Conservation (phyloP, 2,797 vertebrate genomes). For the Atherinosoma microstoma region DNA sequence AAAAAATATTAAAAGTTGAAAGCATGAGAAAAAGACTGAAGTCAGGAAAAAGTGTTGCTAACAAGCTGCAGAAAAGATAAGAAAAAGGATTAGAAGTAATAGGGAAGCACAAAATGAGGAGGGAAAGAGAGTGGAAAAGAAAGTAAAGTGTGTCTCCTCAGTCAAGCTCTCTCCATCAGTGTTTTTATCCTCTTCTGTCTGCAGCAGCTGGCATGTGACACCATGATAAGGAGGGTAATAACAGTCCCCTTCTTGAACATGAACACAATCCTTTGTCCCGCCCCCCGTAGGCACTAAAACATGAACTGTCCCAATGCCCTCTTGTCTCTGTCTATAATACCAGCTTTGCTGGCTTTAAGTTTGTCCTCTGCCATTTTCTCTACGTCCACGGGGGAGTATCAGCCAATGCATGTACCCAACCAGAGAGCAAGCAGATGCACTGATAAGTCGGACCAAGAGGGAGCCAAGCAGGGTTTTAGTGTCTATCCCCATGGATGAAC, state of each 20-base stretch:
- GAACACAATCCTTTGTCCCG: constrained; percentile 8
- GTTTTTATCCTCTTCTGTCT: constrained; percentile 58
- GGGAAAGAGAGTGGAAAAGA: neutral
- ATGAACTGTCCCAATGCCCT: constrained; percentile 27
- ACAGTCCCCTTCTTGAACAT: constrained; percentile 31
- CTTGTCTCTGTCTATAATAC: constrained; percentile 36
- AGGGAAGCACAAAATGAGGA: constrained; percentile 11
- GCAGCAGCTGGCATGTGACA: constrained; percentile 57
- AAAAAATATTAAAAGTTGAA: neutral
- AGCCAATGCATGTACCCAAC: constrained; percentile 22
- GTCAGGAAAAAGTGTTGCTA: neutral
- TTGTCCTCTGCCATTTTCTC: constrained; percentile 57
- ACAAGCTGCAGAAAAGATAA: constrained; percentile 8
- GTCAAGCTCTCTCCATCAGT: constrained; percentile 51
- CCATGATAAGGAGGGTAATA: constrained; percentile 49
- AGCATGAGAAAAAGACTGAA: neutral
- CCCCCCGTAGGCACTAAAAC: constrained; percentile 23
- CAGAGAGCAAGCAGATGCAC: constrained; percentile 12
- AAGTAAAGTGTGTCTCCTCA: constrained; percentile 20
- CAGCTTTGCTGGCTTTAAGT: constrained; percentile 40
- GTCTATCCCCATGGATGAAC: constrained; percentile 71
- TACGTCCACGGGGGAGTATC: constrained; percentile 57
- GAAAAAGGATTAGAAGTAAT: constrained; percentile 10
- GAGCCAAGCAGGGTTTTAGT: constrained; percentile 45
- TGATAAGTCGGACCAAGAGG: constrained; percentile 1